phyloP scores from a whole-genome alignment of 2,888 invertebrate genomes.

The Agrotis segetum region DNA sequence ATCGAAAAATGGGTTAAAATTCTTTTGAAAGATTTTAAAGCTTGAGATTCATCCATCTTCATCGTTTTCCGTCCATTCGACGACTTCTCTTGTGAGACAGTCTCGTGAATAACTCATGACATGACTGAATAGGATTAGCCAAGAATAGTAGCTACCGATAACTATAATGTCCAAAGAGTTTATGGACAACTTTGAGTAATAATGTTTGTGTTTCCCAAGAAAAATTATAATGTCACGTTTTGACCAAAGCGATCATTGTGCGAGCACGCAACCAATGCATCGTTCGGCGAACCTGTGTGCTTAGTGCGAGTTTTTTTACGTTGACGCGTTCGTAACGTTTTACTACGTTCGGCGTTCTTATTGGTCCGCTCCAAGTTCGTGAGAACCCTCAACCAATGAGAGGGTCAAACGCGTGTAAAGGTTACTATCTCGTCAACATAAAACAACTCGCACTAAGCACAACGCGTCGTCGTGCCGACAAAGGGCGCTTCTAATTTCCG shows the following conservation, averaged over 20 bases:
- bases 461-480: neutral
- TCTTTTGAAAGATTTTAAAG: slow-evolving; percentile 26
- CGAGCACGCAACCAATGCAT: neutral
- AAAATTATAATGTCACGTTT: neutral
- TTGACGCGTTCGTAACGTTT: no score
- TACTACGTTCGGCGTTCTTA: no score
- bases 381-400: no score
- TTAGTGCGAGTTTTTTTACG: no score
- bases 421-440: no score
- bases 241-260: neutral
- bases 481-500: neutral
- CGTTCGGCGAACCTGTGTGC: neutral
- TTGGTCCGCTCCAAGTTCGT: no score
- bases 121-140: slow-evolving; percentile 26
- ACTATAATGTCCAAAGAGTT: neutral
- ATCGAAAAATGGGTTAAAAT: slow-evolving; percentile 26
- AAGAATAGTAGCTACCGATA: slow-evolving; percentile 21
- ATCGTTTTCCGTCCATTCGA: slow-evolving; percentile 28
- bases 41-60: slow-evolving; percentile 32
- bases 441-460: no score
- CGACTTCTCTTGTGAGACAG: slow-evolving; percentile 32
- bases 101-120: slow-evolving; percentile 25
- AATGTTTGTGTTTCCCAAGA: neutral
- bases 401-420: no score
- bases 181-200: slow-evolving; percentile 5